Conservation (phyloP, 2,113 vertebrate genomes). For the Ovibos moschatus region DNA sequence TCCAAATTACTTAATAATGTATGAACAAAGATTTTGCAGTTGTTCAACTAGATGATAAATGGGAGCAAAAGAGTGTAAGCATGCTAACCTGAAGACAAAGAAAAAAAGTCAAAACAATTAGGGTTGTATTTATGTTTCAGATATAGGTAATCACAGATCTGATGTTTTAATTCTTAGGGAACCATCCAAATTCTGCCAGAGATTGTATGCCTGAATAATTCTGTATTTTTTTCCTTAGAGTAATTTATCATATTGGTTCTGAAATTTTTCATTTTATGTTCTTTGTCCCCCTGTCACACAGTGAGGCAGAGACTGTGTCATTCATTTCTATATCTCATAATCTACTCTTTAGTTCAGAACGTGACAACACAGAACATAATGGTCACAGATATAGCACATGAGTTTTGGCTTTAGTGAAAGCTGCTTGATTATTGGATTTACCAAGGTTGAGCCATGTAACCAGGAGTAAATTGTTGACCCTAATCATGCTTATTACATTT, state of each 20-base stretch:
- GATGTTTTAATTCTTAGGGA: neutral
- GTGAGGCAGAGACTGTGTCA: neutral
- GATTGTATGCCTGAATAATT: neutral
- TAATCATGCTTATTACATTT: neutral
- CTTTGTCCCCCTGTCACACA: neutral
- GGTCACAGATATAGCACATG: neutral
- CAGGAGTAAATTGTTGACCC: neutral
- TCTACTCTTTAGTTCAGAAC: neutral
- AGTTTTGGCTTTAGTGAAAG: neutral
- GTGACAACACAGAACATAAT: neutral
- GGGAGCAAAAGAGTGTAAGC: neutral
- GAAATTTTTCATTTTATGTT: neutral
- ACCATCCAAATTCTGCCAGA: neutral
- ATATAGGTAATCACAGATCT: neutral
- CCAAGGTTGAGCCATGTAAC: neutral
- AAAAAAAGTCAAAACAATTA: neutral
- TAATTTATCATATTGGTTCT: neutral
- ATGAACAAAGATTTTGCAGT: neutral
- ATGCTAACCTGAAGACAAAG: neutral
- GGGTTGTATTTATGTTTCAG: neutral
- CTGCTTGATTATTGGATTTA: neutral
- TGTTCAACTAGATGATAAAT: neutral
- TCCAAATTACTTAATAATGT: neutral
- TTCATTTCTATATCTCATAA: neutral
- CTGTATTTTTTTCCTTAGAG: neutral